A percentile compares a stretch with the other conserved stretches of the same genome.
phyloP scores from a whole-genome alignment of 2,888 invertebrate genomes.

The Mythimna albipuncta region DNA sequence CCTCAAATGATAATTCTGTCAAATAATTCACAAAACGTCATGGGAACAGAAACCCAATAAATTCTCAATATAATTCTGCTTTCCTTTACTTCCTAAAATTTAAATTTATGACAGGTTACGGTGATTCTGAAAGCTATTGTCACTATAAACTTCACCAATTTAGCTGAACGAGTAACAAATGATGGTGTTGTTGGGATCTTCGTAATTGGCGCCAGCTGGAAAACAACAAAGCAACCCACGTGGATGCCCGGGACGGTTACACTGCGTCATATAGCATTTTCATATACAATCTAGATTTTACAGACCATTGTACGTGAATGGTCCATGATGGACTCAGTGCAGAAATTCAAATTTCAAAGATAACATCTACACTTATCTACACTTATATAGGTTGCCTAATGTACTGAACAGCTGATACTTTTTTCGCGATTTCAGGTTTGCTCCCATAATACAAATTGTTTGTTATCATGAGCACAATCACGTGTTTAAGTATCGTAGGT shows the following conservation, averaged over 20 bases:
- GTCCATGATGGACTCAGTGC: too few relatives aligned
- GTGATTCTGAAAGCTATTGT: slow-evolving; percentile 8
- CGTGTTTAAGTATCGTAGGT: too few relatives aligned
- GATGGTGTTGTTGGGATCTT: neutral
- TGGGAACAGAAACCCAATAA: neutral
- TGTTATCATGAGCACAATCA: too few relatives aligned
- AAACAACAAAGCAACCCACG: slow-evolving; percentile 28
- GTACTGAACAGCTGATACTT: too few relatives aligned
- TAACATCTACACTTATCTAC: too few relatives aligned
- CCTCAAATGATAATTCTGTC: neutral
- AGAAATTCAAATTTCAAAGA: too few relatives aligned
- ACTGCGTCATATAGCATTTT: neutral
- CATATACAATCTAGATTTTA: neutral
- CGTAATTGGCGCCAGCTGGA: slow-evolving; percentile 25
- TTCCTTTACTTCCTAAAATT: neutral
- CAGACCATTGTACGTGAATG: too few relatives aligned
- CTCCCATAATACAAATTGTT: too few relatives aligned
- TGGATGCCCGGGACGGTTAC: neutral
- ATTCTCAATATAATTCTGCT: neutral
- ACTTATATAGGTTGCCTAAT: too few relatives aligned
- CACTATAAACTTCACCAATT: slow-evolving; percentile 17
- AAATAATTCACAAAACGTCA: neutral
- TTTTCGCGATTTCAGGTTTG: too few relatives aligned
- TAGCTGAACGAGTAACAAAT: slow-evolving; percentile 10
- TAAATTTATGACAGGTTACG: neutral